Evolutionary conservation across 2,797 vertebrate genomes (phyloP).

Genomic region (Florisuga fusca): DNA sequence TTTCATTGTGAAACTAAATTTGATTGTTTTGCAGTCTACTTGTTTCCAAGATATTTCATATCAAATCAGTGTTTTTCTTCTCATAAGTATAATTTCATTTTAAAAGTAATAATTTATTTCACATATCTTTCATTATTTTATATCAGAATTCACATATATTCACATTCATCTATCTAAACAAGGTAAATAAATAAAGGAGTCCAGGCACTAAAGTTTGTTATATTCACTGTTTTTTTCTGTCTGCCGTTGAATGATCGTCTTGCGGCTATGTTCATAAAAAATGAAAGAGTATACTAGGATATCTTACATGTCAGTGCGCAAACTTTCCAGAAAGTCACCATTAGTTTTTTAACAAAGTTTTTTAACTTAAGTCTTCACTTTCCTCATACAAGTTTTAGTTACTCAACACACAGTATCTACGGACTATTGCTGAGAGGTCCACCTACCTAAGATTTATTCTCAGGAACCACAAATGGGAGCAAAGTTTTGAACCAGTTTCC

Average conservation of each 20-base stretch:
- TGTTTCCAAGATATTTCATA: neutral
- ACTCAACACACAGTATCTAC: neutral
- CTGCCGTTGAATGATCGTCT: neutral
- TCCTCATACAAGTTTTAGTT: neutral
- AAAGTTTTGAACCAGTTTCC: neutral
- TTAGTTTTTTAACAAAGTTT: neutral
- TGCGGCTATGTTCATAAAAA: neutral
- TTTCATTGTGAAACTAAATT: neutral
- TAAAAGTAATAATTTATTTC: neutral
- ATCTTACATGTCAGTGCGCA: neutral
- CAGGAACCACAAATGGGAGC: neutral
- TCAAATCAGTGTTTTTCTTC: neutral
- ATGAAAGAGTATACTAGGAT: neutral
- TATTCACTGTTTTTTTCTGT: neutral
- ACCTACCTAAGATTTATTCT: neutral
- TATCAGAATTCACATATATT: neutral
- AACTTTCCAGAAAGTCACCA: neutral
- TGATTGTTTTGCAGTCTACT: accelerated
- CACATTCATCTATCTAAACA: neutral
- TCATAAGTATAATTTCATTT: neutral
- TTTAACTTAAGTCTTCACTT: neutral
- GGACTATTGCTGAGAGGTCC: neutral
- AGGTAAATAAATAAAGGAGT: neutral
- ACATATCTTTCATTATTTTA: neutral
- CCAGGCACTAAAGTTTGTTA: neutral